Base-by-base conservation (phyloP, 1,140 invertebrate genomes). In the Drosophila ironensis region DNA sequence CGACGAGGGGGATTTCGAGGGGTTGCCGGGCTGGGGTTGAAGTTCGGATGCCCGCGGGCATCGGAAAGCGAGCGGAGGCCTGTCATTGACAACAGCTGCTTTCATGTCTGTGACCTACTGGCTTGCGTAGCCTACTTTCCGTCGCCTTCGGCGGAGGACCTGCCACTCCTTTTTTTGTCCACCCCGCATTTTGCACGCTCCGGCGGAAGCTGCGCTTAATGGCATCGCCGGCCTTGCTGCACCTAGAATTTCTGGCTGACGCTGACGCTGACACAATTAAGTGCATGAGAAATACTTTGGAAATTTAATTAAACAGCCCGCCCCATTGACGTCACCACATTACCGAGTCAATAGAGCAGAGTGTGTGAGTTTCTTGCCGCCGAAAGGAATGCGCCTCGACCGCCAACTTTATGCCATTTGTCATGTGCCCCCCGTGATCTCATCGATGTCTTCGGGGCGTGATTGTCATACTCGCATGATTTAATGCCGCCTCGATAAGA, bases 81-180 rank as follows among this genome's bases (percentile, higher is more conserved):
- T 71, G 48, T 57, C 77, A 69, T 76, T 61, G 78, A 84, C 77
- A 69, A 56, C 41, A 57, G 71, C 50, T 61, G 71, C 72, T 80
- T 75, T 75, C 76, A 57, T 75, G 76, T 66, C 76, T 56, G 52
- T 73, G 77, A 82, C 77, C 77, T 72, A 82, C 61, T 84, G 78
- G 70, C 68, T 70, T 52, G 69, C 70, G 69, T 77, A 84, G 78
- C 77, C 78, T 64, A 82, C 78, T 78, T 82, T 82, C 78, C 77
- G 72, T 46, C 28, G 72, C 54, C 57, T 27, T 11, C n/a, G 11
- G 56, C 12, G 46, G 8, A n/a, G 37, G 27, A 40, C 28, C 44
- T 3, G 11, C 28, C 53, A 27, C 45, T 56, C 40, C 38, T 14
- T 35, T 14, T n/a, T 35, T 14, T 4, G 28, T 14, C 25, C 25